A percentile compares a stretch with the other conserved stretches of the same genome.
phyloP scores from a whole-genome alignment of 2,797 vertebrate genomes.

The Cichlasoma orientale region DNA sequence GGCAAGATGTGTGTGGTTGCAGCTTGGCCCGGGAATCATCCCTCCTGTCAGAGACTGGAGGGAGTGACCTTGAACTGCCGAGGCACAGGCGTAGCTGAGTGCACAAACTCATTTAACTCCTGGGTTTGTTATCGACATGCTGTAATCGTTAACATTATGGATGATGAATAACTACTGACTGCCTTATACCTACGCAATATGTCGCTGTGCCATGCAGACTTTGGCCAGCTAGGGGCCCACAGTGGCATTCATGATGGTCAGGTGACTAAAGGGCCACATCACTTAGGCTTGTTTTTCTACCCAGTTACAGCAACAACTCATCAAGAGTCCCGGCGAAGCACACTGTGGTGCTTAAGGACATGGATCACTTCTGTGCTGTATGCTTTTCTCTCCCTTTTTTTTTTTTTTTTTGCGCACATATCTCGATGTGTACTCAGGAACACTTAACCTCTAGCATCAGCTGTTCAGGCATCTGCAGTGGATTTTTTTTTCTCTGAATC shows the following conservation, averaged over 20 bases:
- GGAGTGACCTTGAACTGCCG: constrained; percentile 81
- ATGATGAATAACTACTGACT: constrained; percentile 83
- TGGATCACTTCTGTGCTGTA: constrained; percentile 53
- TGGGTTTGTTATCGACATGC: constrained; percentile 81
- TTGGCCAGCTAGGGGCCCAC: background rate
- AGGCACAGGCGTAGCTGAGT: constrained; percentile 77
- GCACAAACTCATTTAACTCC: constrained; percentile 85
- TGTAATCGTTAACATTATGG: constrained; percentile 84
- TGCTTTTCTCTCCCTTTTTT: background rate
- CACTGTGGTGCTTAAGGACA: constrained; percentile 50
- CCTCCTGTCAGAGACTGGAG: constrained; percentile 74
- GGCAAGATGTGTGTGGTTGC: constrained; percentile 70
- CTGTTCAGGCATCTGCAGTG: constrained; percentile 46
- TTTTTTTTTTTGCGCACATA: constrained; percentile 19
- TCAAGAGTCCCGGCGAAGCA: constrained; percentile 46
- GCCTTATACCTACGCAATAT: constrained; percentile 66
- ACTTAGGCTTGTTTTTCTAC: constrained; percentile 66
- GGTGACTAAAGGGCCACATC: constrained; percentile 60
- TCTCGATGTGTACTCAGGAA: constrained; percentile 41
- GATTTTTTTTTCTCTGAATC: constrained; percentile 8
- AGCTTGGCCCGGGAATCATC: constrained; percentile 75
- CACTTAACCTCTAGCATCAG: constrained; percentile 64
- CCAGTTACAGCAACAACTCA: constrained; percentile 57
- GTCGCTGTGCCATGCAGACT: constrained; percentile 35
- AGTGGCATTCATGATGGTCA: constrained; percentile 53